A percentile compares a stretch with the other conserved stretches of the same genome.
Evolutionary conservation across 1,140 invertebrate genomes (phyloP).

Genomic region (Drosophila nasuta): DNA sequence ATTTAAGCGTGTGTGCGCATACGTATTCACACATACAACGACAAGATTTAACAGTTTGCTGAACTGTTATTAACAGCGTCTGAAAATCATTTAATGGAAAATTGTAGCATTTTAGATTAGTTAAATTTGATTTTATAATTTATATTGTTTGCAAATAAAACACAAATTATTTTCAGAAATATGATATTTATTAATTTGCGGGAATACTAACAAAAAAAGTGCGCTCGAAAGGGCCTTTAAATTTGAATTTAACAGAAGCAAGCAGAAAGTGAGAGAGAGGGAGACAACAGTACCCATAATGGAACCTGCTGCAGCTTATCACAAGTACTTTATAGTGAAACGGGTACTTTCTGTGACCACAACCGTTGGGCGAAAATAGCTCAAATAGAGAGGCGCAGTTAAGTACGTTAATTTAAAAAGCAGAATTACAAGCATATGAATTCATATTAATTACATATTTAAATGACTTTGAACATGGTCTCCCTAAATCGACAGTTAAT

Average conservation of each 20-base stretch:
- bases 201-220: background rate
- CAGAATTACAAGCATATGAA: too few relatives aligned
- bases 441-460: too few relatives aligned
- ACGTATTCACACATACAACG: conserved; percentile 46
- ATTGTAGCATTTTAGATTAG: background rate
- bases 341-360: conserved; percentile 18
- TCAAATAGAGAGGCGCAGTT: background rate
- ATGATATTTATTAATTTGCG: background rate
- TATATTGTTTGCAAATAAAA: background rate
- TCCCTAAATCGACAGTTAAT: background rate
- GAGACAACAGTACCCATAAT: background rate
- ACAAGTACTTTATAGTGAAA: conserved; percentile 22
- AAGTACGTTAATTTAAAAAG: background rate
- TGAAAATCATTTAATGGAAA: background rate
- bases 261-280: background rate
- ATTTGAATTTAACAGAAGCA: conserved; percentile 30
- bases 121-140: background rate
- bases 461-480: background rate
- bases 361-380: background rate
- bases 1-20: conserved; percentile 53
- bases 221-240: background rate
- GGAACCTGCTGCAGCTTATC: background rate
- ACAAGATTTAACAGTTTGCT: conserved; percentile 42
- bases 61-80: conserved; percentile 40
- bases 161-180: background rate